These are phyloP conservation scores for Cantharis lateralis DNA, from an alignment of 2,888 invertebrate species.

Conservation along the genomic window DNA sequence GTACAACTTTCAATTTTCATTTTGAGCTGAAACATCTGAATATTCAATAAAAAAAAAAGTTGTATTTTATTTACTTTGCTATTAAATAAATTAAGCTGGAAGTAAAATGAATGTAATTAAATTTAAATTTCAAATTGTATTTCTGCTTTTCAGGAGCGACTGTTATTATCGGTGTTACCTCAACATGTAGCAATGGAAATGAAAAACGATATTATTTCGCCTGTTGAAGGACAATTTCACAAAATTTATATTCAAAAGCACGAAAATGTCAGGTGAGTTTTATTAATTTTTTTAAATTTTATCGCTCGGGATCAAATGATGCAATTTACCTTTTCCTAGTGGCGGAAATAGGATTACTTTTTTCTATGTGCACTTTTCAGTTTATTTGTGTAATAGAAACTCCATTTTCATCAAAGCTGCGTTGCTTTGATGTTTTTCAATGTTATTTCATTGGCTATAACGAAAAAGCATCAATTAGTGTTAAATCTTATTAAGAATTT, in stretches of 20 bases:
- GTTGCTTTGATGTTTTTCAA: neutral
- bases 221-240: conserved; percentile 90
- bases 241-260: conserved; percentile 94
- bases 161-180: conserved; percentile 85
- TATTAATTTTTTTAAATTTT: conserved; percentile 15
- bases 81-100: neutral
- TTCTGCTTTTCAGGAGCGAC: conserved; percentile 68
- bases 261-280: conserved; percentile 84
- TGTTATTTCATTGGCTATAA: neutral
- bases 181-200: conserved; percentile 93
- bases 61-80: neutral
- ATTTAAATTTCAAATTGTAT: neutral
- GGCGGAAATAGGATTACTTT: neutral
- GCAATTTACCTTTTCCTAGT: neutral
- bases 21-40: neutral
- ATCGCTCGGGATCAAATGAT: neutral
- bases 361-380: neutral
- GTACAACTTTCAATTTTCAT: neutral
- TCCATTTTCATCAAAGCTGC: neutral
- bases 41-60: neutral
- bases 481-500: neutral
- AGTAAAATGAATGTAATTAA: neutral
- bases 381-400: neutral
- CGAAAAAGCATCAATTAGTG: neutral
- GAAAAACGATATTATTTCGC: conserved; percentile 91